phyloP scores from a whole-genome alignment of 2,797 vertebrate genomes.

The Alosa sapidissima region DNA sequence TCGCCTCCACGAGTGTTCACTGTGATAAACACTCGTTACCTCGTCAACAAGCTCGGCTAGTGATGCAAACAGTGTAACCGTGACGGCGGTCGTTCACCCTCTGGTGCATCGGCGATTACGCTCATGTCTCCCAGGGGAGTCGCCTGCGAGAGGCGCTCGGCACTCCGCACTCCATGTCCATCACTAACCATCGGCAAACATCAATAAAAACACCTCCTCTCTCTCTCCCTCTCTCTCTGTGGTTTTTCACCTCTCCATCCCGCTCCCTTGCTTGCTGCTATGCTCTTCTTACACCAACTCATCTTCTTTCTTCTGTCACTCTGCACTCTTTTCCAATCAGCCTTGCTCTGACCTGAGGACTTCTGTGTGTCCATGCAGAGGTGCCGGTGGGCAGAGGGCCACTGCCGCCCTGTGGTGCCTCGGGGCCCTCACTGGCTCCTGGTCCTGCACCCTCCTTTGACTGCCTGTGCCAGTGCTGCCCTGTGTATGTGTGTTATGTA shows the following conservation, averaged over 20 bases:
- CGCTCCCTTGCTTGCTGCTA: conserved; percentile 44
- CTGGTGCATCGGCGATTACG: conserved; percentile 55
- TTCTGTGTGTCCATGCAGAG: not conserved
- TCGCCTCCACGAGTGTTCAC: conserved; percentile 33
- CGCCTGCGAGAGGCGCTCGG: conserved; percentile 35
- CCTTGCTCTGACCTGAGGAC: not conserved
- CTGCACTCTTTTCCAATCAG: not conserved
- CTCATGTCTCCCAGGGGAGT: conserved; percentile 58
- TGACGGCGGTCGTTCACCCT: conserved; percentile 47
- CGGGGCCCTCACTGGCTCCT: conserved; percentile 53
- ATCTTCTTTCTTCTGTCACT: not conserved
- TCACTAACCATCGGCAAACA: conserved; percentile 31
- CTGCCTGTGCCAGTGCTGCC: conserved; percentile 43
- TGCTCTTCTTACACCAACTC: conserved; percentile 29
- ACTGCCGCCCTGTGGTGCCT: not conserved
- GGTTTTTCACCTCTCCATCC: conserved; percentile 3
- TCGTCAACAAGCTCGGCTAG: conserved; percentile 36
- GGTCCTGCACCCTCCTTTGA: conserved; percentile 61
- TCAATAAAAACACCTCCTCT: conserved; percentile 46
- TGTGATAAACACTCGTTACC: conserved; percentile 55
- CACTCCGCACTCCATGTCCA: conserved; percentile 19
- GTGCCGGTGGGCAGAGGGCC: not conserved
- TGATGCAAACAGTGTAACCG: conserved; percentile 53
- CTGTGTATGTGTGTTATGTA: conserved; percentile 78
- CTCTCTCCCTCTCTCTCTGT: conserved; percentile 25